phyloP scores from a whole-genome alignment of 2,797 vertebrate species.

The Notoglanidium macrostoma region DNA sequence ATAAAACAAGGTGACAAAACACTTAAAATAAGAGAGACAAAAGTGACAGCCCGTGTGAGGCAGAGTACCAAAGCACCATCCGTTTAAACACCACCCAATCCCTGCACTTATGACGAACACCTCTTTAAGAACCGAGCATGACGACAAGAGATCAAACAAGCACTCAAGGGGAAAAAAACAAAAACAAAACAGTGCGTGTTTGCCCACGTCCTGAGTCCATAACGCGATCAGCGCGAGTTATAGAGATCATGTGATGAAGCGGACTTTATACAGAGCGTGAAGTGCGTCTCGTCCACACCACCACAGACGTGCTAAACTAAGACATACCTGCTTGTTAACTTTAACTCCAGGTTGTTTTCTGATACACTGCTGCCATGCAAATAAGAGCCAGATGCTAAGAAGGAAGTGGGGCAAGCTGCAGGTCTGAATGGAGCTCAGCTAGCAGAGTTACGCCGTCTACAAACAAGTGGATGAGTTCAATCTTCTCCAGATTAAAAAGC shows the following conservation, averaged over 20 bases:
- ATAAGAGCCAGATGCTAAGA: neutral
- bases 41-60: neutral
- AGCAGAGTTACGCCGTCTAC: neutral
- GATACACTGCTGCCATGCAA: neutral
- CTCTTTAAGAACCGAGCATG: neutral
- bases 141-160: neutral
- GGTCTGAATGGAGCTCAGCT: neutral
- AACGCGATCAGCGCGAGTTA: conserved; percentile 58
- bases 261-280: conserved; percentile 53
- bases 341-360: neutral
- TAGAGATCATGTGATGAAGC: conserved; percentile 62
- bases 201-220: conserved; percentile 42
- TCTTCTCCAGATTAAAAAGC: neutral
- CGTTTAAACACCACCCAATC: neutral
- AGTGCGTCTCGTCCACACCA: neutral
- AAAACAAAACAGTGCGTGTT: conserved; percentile 42
- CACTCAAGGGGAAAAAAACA: too few species aligned
- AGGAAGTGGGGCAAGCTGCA: neutral
- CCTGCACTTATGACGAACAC: neutral
- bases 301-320: neutral
- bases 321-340: neutral
- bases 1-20: too few species aligned
- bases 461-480: too few species aligned
- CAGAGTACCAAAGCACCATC: neutral
- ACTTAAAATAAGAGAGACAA: neutral